Percentiles rank a stretch among this genome's conserved stretches.
These are phyloP conservation scores for Gymnocheta viridis DNA, from an alignment of 2,888 invertebrate species.

Conservation along the genomic window DNA sequence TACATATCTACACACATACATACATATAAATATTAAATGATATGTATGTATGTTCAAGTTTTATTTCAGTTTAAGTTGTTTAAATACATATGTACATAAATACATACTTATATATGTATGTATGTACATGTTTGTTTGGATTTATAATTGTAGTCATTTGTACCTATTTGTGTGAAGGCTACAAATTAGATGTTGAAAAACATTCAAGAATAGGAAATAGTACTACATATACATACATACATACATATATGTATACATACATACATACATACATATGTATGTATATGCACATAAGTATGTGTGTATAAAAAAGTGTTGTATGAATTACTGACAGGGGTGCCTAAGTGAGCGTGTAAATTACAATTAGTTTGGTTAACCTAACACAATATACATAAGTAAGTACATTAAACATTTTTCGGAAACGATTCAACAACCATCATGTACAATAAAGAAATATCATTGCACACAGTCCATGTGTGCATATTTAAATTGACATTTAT, in stretches of 20 bases:
- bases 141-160: constrained; percentile 5
- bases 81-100: too few species aligned
- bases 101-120: too few species aligned
- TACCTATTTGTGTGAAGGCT: constrained; percentile 3
- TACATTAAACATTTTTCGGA: not conserved
- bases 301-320: constrained; percentile 11
- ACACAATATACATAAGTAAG: constrained; percentile 71
- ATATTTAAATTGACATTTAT: not conserved
- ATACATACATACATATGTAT: too few species aligned
- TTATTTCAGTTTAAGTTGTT: not conserved
- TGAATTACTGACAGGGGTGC: constrained; percentile 74
- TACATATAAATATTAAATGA: not conserved
- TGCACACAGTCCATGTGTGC: not conserved
- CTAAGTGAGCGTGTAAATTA: constrained; percentile 82
- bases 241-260: too few species aligned
- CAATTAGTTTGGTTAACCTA: constrained; percentile 79
- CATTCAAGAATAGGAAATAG: constrained; percentile 14
- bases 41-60: not conserved
- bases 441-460: not conserved
- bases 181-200: constrained; percentile 68
- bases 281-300: too few species aligned
- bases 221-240: too few species aligned
- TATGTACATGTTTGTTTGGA: not conserved
- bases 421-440: constrained; percentile 27
- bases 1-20: not conserved